Percentiles rank a stretch among this genome's conserved stretches.
Evolutionary conservation across 2,888 invertebrate species (phyloP).

Genomic region (Lepidochitona cinerea): DNA sequence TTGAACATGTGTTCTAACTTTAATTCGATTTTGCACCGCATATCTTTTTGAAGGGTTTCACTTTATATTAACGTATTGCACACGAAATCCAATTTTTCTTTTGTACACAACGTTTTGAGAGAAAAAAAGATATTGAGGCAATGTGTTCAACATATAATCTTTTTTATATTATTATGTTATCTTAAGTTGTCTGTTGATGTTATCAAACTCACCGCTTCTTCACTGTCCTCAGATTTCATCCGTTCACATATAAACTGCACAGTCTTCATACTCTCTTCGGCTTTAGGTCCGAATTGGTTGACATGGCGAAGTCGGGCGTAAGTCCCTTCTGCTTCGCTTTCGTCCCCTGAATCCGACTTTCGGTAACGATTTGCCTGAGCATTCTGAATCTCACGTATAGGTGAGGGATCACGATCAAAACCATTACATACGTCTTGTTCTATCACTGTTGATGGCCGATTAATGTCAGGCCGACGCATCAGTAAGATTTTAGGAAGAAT

Average conservation of each 20-base stretch:
- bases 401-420: conserved; percentile 74
- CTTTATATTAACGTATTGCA: no score
- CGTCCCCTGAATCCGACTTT: neutral
- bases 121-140: no score
- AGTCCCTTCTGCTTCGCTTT: neutral
- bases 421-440: conserved; percentile 31
- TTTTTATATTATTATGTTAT: no score
- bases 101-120: no score
- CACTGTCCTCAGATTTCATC: conserved; percentile 50
- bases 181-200: no score
- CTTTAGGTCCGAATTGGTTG: conserved; percentile 76
- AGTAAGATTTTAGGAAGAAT: conserved; percentile 91
- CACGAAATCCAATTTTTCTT: no score
- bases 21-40: no score
- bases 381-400: conserved; percentile 8
- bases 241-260: conserved; percentile 60
- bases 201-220: conserved; percentile 49
- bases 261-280: conserved; percentile 51
- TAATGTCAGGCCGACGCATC: conserved; percentile 83
- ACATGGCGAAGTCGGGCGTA: neutral
- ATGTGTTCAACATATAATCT: no score
- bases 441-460: conserved; percentile 21
- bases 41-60: no score
- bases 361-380: conserved; percentile 10
- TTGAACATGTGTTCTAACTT: no score